Evolutionary conservation across 1,140 invertebrate species (phyloP), one percentile per base, ranked within the genome.

Genomic region (Eurytemora carolleeae): DNA sequence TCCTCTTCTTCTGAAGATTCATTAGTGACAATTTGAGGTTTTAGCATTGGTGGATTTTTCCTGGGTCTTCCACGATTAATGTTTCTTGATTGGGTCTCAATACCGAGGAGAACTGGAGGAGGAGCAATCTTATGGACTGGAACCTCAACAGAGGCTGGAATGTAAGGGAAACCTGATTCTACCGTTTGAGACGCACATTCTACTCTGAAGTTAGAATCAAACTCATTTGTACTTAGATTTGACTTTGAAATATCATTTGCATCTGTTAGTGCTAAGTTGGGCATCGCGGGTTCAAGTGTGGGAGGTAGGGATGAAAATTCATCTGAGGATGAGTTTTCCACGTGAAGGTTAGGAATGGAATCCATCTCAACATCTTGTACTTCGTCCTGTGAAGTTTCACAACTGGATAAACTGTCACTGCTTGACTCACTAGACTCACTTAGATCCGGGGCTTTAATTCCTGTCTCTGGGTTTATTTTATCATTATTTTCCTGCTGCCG

Each of bases 11-110:
- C 56, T 22, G 3, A 2, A 15, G 56, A 19, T 15, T 23, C 18
- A 15, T 16, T 57, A 3, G 7, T 7, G 24, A 12, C 18, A 20
- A 60, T 44, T 54, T 53, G 17, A 53, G 59, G 59, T 23, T 60
- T 44, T 1, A 60, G 21, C 22, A 22, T 52, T 24, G 59, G 59
- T 2, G 59, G 59, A 60, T 60, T 31, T 53, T 60, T 60, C 23
- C 59, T 55, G 1, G 59, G 59, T 2, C 59, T 26, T 20, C 59
- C 59, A 1, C 44, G 59, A n/a, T 44, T 7, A n/a, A n/a, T n/a
- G n/a, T n/a, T n/a, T n/a, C n/a, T n/a, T n/a, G n/a, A n/a, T n/a
- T n/a, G n/a, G n/a, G n/a, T n/a, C n/a, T n/a, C n/a, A n/a, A n/a
- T n/a, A n/a, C n/a, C n/a, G n/a, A n/a, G n/a, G n/a, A n/a, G n/a